Evolutionary conservation across 2,888 invertebrate genomes (phyloP).

Genomic region (Prosapia bicincta): DNA sequence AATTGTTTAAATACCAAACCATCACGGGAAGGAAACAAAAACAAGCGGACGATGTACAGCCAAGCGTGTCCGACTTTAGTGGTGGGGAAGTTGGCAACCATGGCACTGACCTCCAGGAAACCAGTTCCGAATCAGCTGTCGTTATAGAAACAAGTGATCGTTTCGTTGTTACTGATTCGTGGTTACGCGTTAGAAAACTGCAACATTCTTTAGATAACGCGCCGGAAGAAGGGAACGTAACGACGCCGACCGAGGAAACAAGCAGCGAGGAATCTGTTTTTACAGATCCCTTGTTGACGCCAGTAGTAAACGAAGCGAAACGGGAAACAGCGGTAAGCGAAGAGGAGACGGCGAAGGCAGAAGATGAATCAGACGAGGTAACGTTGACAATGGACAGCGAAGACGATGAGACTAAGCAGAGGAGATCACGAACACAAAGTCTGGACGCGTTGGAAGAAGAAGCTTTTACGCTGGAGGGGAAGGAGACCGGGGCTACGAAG

Average conservation of each 20-base stretch:
- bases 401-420: conserved; percentile 32
- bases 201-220: conserved; percentile 40
- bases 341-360: conserved; percentile 25
- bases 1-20: conserved; percentile 24
- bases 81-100: conserved; percentile 18
- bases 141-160: background rate
- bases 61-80: conserved; percentile 22
- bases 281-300: conserved; percentile 62
- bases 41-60: conserved; percentile 27
- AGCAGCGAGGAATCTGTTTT: conserved; percentile 71
- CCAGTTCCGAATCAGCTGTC: background rate
- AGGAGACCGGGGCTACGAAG: background rate
- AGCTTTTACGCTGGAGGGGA: conserved; percentile 40
- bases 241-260: conserved; percentile 47
- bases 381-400: conserved; percentile 35
- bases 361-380: conserved; percentile 36
- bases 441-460: conserved; percentile 21
- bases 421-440: conserved; percentile 10
- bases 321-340: background rate
- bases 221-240: conserved; percentile 43
- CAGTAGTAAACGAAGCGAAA: conserved; percentile 51
- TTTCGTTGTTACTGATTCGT: conserved; percentile 47
- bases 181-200: conserved; percentile 45
- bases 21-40: conserved; percentile 11
- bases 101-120: background rate